phyloP scores from a whole-genome alignment of 2,797 vertebrate species.

The Coccyzus lansbergi region DNA sequence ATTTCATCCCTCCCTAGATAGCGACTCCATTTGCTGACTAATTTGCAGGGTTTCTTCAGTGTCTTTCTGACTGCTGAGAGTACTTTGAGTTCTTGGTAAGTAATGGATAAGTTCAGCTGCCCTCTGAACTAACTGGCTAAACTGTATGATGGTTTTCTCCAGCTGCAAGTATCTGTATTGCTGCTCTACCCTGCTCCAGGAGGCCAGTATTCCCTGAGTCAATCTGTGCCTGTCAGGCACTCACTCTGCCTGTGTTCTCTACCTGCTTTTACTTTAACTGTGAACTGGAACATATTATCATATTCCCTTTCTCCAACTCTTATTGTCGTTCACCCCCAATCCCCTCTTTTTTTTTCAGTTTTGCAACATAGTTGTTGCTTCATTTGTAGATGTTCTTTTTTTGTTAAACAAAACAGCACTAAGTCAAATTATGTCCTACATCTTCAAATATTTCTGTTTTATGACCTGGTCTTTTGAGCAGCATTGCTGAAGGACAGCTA shows the following conservation, averaged over 20 bases:
- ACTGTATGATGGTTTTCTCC: background rate
- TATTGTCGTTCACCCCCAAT: background rate
- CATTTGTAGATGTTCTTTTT: background rate
- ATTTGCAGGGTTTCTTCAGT: background rate
- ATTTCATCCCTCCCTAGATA: background rate
- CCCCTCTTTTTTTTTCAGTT: background rate
- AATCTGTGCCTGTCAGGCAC: background rate
- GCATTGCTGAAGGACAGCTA: background rate
- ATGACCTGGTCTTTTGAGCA: background rate
- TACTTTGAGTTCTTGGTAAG: background rate
- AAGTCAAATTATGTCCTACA: background rate
- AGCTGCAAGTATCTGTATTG: background rate
- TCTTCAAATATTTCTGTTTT: background rate
- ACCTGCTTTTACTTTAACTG: background rate
- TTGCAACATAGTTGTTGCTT: background rate
- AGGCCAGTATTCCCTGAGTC: background rate
- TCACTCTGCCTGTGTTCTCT: background rate
- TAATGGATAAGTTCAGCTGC: background rate
- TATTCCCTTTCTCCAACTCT: background rate
- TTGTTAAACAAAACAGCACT: background rate
- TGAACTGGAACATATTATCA: background rate
- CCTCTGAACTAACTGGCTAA: background rate
- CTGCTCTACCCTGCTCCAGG: background rate
- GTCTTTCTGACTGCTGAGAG: background rate
- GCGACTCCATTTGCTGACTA: background rate